phyloP scores from a whole-genome alignment of 2,888 invertebrate species.

The Cinara cedri region DNA sequence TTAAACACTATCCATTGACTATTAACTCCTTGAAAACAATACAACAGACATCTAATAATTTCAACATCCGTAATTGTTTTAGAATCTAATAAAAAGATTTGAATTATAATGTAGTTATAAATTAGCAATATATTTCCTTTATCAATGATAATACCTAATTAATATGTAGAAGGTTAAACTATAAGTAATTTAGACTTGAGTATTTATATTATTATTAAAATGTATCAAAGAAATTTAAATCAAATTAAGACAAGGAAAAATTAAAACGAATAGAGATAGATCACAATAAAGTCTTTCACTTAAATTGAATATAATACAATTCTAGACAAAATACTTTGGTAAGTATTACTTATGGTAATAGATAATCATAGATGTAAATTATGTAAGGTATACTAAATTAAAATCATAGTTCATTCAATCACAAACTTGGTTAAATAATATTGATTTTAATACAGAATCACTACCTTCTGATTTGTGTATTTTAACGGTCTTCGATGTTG shows the following conservation, averaged over 20 bases:
- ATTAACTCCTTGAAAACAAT: constrained; percentile 87
- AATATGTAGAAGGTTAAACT: no score
- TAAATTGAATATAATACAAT: not conserved
- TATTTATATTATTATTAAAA: no score
- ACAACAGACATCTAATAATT: constrained; percentile 78
- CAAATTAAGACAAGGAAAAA: not conserved
- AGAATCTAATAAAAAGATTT: constrained; percentile 5
- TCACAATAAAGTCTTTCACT: no score
- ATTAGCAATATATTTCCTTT: not conserved
- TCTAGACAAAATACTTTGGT: no score
- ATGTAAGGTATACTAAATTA: no score
- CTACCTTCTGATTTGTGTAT: not conserved
- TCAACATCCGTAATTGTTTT: constrained; percentile 64
- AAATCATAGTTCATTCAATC: not conserved
- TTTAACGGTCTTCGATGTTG: not conserved
- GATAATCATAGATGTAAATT: not conserved
- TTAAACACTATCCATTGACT: constrained; percentile 76
- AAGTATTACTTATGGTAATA: not conserved
- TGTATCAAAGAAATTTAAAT: not conserved
- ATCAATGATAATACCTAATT: no score
- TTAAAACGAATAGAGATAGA: no score
- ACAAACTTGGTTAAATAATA: not conserved
- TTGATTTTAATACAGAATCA: not conserved
- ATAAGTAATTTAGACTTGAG: no score
- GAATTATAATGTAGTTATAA: not conserved